Evolutionary conservation across 2,797 vertebrate genomes (phyloP).

Genomic region (Esox lucius): DNA sequence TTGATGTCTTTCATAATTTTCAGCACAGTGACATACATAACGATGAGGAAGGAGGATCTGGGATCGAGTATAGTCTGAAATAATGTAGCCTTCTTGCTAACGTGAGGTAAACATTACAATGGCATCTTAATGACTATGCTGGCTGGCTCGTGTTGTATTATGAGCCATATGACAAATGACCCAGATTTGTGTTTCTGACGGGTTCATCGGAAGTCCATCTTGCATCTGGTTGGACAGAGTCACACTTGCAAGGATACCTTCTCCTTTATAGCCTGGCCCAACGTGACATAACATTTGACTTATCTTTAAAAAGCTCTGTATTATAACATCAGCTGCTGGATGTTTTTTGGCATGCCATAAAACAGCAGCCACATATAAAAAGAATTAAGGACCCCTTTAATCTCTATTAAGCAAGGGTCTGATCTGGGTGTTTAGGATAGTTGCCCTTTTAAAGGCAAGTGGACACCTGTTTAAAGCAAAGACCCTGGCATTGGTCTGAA

Average conservation of each 20-base stretch:
- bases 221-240: slow-evolving; percentile 38
- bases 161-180: slow-evolving; percentile 46
- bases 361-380: slow-evolving; percentile 60
- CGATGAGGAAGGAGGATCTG: not conserved
- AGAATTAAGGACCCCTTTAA: slow-evolving; percentile 33
- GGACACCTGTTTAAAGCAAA: slow-evolving; percentile 60
- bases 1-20: slow-evolving; percentile 27
- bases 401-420: slow-evolving; percentile 41
- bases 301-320: slow-evolving; percentile 37
- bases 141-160: slow-evolving; percentile 28
- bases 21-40: not conserved
- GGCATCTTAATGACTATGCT: slow-evolving; percentile 49
- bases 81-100: slow-evolving; percentile 22
- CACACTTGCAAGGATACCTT: slow-evolving; percentile 21
- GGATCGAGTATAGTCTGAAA: slow-evolving; percentile 10
- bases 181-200: slow-evolving; percentile 41
- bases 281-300: slow-evolving; percentile 43
- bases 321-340: slow-evolving; percentile 27
- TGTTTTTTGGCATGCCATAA: slow-evolving; percentile 38
- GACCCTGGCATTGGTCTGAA: slow-evolving; percentile 33
- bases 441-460: slow-evolving; percentile 29
- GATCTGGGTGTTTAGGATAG: slow-evolving; percentile 39
- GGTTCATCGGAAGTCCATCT: slow-evolving; percentile 47
- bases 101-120: slow-evolving; percentile 39
- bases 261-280: slow-evolving; percentile 42